Evolutionary conservation across 2,113 vertebrate species (phyloP), one percentile per base, ranked within the genome.

Genomic region (Brachyhypopomus gauderio): DNA sequence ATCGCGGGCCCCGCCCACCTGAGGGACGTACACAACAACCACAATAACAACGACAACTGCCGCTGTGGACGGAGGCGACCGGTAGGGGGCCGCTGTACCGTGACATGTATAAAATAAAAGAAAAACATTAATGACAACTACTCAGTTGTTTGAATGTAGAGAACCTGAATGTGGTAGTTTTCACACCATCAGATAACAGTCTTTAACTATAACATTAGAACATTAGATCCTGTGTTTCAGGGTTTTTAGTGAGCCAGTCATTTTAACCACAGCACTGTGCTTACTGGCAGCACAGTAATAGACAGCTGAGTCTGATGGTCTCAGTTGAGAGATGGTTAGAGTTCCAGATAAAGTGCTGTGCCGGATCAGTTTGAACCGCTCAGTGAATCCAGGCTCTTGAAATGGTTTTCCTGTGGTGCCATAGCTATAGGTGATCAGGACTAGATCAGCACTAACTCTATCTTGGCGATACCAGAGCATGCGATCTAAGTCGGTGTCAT

Each of bases 401-500:
- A 0, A 1, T 4, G 48, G 76, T 19, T 3, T 38, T 7, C 77
- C 66, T 9, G 20, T 3, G 30, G 30, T 1, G 9, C 2, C 23
- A 5, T 36, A 38, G 11, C 76, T 3, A 20, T 63, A 76, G 3
- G 36, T 12, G 74, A 76, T 45, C 23, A 80, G 71, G 16, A 0
- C 23, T 5, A 48, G 67, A 60, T 41, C 2, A 3, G 19, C 27
- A 27, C 52, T 80, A 23, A 1, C 27, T 17, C 3, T 56, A 3
- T 14, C 8, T 20, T 75, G 79, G 14, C 17, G 27, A 45, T 80
- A 80, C 79, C 81, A 83, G 16, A 45, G 55, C 67, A 83, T 77
- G 2, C 30, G 1, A 14, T 11, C 11, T 12, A 45, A 63, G 58
- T 23, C 72, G 23, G 19, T 72, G 74, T 77, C 81, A 30, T 77